phyloP scores from a whole-genome alignment of 2,888 invertebrate species.

The Zygogramma bicolorata region DNA sequence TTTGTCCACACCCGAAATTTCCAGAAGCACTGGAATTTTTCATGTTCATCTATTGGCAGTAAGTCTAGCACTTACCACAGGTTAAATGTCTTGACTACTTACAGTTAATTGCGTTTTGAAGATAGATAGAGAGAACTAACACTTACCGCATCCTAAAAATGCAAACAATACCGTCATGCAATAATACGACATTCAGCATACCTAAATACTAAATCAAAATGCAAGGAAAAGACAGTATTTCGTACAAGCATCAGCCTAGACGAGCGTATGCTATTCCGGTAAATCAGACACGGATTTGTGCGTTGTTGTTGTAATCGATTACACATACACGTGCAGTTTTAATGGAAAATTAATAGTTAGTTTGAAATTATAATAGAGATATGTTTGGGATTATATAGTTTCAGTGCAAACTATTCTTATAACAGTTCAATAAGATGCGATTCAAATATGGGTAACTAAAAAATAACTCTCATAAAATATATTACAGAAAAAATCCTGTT shows the following conservation, averaged over 20 bases:
- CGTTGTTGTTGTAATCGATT: constrained; percentile 1
- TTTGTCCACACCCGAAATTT: too few relatives aligned
- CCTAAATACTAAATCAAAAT: constrained; percentile 33
- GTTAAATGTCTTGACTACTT: constrained; percentile 57
- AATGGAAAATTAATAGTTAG: constrained; percentile 8
- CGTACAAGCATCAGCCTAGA: constrained; percentile 3
- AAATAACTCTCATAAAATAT: too few relatives aligned
- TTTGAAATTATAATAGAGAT: background rate
- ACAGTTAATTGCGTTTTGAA: constrained; percentile 54
- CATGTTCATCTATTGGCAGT: background rate
- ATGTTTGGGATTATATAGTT: background rate
- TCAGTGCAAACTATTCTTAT: background rate
- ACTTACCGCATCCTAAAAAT: constrained; percentile 69
- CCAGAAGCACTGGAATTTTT: constrained; percentile 15
- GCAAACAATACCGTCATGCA: constrained; percentile 66
- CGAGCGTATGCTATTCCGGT: constrained; percentile 3
- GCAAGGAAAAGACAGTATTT: constrained; percentile 8
- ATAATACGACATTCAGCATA: constrained; percentile 55
- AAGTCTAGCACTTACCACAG: constrained; percentile 35
- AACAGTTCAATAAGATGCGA: background rate
- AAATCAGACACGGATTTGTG: constrained; percentile 25
- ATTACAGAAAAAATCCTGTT: too few relatives aligned
- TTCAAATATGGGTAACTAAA: too few relatives aligned
- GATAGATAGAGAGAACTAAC: constrained; percentile 51
- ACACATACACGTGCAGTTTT: constrained; percentile 18